Evolutionary conservation across 2,888 invertebrate genomes (phyloP).

Genomic region (Drosophila setosimentum): DNA sequence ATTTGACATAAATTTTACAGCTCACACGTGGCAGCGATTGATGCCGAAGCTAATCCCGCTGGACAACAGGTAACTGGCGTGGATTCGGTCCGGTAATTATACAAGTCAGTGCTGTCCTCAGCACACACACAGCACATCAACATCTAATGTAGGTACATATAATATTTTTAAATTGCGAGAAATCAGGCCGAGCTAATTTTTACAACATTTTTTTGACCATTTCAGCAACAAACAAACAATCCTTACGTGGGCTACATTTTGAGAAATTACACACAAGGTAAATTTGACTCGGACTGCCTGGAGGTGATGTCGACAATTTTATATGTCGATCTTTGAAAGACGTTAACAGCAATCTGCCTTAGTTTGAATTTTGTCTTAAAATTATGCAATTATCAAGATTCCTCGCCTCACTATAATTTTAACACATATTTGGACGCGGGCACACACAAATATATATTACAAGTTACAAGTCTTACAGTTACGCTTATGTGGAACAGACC

Average conservation of each 20-base stretch:
- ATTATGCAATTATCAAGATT: neutral
- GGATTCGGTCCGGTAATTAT: slow-evolving; percentile 14
- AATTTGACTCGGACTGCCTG: neutral
- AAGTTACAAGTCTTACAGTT: neutral
- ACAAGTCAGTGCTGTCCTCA: neutral
- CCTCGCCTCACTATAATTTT: neutral
- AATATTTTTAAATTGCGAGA: slow-evolving; percentile 6
- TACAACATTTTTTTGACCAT: neutral
- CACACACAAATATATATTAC: neutral
- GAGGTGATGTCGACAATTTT: neutral
- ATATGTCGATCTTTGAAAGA: neutral
- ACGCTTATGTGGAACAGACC: neutral
- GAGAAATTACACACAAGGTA: neutral
- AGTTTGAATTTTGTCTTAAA: neutral
- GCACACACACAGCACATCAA: neutral
- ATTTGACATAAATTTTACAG: slow-evolving; percentile 71
- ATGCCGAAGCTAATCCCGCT: slow-evolving; percentile 48
- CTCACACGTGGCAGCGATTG: slow-evolving; percentile 65
- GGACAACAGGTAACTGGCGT: slow-evolving; percentile 40
- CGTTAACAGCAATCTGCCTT: neutral
- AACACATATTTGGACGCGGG: neutral
- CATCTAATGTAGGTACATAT: neutral
- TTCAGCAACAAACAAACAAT: neutral
- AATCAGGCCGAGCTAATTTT: neutral
- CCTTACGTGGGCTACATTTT: neutral